Evolutionary conservation across 2,888 invertebrate species (phyloP), one percentile per base, ranked within the genome.

Genomic region (Trichacis sp.): DNA sequence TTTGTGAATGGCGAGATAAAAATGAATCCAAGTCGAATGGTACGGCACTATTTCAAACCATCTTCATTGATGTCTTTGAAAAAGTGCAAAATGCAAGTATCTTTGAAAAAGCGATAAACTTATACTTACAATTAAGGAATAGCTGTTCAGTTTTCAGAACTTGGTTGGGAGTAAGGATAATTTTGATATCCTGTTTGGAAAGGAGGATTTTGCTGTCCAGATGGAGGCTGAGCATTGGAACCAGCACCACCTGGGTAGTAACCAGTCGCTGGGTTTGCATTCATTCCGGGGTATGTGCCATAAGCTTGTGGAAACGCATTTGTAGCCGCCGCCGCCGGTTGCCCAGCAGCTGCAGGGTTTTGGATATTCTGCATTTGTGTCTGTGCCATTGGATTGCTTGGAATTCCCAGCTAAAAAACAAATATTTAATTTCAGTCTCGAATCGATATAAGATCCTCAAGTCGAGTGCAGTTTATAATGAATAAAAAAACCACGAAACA

Each of bases 161-260:
- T 82, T 40, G 80, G 73, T 64, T 84, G 84, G 42, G 84, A 75
- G 58, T 82, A 84, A 36, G 83, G 78, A 60, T 84, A 84, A 68
- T 83, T 84, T 68, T 84, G 84, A 71, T 84, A 84, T 43, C 79
- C 80, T 62, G 78, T 72, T 55, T 82, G 81, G 61, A 82, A 82
- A 67, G 80, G 77, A 57, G 82, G 80, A 70, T 80, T 81, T 67
- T 82, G 82, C 65, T 84, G 84, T 19, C 79, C 81, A 11, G 80
- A 70, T 63, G 77, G 81, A 19, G 77, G 78, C 61, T 82, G 82
- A 20, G 77, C 66, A 14, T 81, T 68, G 18, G 81, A 69, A 38
- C 76, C 79, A 36, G 79, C 77, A 24, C 76, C 76, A 2, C 79
- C 72, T 11, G 82, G 76, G 29, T 83, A 83, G 64, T 83, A 84